Conservation (phyloP, 2,113 vertebrate species). For the Nipponia nippon region DNA sequence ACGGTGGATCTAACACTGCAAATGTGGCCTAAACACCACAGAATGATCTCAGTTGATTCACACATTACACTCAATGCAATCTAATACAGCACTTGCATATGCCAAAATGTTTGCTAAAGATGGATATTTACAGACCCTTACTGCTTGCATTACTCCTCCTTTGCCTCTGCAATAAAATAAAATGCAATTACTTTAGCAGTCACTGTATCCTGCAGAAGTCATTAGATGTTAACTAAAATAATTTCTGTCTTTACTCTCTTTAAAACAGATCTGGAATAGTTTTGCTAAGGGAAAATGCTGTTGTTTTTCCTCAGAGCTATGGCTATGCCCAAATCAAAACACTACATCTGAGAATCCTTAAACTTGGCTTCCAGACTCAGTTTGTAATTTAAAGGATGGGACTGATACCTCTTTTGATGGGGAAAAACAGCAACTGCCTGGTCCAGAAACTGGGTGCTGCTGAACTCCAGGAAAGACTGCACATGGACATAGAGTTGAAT, state of each 20-base stretch:
- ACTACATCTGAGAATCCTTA: background rate
- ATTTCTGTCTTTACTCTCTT: background rate
- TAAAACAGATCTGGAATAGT: background rate
- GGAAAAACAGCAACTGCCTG: background rate
- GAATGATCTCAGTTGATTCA: background rate
- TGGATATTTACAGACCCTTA: background rate
- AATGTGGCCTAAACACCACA: background rate
- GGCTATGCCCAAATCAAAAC: background rate
- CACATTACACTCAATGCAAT: background rate
- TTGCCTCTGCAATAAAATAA: background rate
- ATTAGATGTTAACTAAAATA: background rate
- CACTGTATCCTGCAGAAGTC: background rate
- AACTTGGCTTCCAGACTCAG: background rate
- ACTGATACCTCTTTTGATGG: background rate
- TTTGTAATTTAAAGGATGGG: background rate
- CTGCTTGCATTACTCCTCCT: background rate
- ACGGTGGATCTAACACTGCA: background rate
- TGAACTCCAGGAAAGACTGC: background rate
- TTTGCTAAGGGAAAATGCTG: background rate
- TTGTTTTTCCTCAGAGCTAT: background rate
- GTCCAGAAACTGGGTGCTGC: background rate
- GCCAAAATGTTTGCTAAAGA: background rate
- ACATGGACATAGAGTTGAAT: background rate
- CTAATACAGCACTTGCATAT: background rate
- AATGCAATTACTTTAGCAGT: conserved; percentile 8